Percentiles rank a stretch among this genome's conserved stretches.
Conservation (phyloP, 2,113 vertebrate genomes). For the Muscicapa adusta region DNA sequence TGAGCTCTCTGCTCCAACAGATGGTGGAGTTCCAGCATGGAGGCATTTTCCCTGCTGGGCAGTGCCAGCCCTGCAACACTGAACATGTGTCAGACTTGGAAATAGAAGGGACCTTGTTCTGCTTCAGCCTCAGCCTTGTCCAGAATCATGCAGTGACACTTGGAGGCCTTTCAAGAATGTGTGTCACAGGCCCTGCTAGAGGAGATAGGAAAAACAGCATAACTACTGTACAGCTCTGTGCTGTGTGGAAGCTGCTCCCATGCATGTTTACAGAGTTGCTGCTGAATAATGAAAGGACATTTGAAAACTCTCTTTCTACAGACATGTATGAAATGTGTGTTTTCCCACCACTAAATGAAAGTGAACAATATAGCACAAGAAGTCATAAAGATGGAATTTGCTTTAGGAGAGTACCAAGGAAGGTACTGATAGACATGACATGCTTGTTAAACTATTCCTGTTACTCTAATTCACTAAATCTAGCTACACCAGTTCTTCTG, state of each 20-base stretch:
- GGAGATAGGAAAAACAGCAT: background rate
- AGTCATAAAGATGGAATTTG: background rate
- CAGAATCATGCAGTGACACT: background rate
- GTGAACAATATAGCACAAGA: background rate
- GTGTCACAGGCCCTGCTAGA: background rate
- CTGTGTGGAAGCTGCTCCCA: background rate
- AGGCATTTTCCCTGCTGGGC: background rate
- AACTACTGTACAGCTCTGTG: background rate
- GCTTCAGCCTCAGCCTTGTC: background rate
- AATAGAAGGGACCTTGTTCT: conserved; percentile 21
- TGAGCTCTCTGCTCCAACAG: background rate
- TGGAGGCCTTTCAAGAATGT: background rate
- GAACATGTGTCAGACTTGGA: background rate
- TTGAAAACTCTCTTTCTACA: background rate
- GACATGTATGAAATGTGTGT: background rate
- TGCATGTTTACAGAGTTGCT: background rate
- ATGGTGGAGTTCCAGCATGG: background rate
- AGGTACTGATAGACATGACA: background rate
- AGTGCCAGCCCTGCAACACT: background rate
- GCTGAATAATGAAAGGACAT: background rate
- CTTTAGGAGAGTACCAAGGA: background rate
- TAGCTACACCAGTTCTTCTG: background rate
- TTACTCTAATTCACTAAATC: background rate
- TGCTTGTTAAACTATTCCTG: background rate
- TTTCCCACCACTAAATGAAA: background rate